phyloP scores from a whole-genome alignment of 2,113 vertebrate genomes.

The Mionectes macconnelli region DNA sequence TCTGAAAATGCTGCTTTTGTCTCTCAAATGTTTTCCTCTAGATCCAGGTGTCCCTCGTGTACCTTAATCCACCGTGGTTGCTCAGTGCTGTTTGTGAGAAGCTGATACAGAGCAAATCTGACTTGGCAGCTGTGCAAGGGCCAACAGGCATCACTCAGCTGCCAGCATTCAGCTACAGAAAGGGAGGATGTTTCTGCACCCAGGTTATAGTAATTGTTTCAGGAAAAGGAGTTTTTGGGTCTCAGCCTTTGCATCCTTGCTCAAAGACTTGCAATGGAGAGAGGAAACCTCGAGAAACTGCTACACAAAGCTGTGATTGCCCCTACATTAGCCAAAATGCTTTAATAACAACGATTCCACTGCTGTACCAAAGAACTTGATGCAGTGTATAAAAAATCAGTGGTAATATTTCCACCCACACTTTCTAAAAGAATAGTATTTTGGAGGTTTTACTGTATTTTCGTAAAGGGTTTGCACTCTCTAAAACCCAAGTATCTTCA shows the following conservation, averaged over 20 bases:
- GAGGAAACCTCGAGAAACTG: background rate
- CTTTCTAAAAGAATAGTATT: background rate
- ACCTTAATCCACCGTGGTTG: background rate
- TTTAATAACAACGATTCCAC: background rate
- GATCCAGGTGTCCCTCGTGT: background rate
- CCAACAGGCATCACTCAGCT: background rate
- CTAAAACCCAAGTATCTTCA: background rate
- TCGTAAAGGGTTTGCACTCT: background rate
- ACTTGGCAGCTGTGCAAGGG: background rate
- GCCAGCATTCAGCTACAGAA: background rate
- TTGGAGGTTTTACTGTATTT: background rate
- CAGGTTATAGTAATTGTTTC: background rate
- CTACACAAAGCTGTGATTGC: background rate
- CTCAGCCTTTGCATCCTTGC: background rate
- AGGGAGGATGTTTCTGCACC: background rate
- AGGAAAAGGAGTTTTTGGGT: background rate
- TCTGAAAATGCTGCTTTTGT: background rate
- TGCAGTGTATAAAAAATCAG: background rate
- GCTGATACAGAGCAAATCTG: background rate
- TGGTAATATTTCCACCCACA: background rate
- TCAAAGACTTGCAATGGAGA: accelerated
- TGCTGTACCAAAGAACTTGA: background rate
- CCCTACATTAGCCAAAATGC: background rate
- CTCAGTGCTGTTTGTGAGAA: background rate
- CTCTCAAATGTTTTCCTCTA: background rate